These are phyloP conservation scores for Elanoides forficatus DNA, from an alignment of 2,113 vertebrate genomes.

Conservation along the genomic window DNA sequence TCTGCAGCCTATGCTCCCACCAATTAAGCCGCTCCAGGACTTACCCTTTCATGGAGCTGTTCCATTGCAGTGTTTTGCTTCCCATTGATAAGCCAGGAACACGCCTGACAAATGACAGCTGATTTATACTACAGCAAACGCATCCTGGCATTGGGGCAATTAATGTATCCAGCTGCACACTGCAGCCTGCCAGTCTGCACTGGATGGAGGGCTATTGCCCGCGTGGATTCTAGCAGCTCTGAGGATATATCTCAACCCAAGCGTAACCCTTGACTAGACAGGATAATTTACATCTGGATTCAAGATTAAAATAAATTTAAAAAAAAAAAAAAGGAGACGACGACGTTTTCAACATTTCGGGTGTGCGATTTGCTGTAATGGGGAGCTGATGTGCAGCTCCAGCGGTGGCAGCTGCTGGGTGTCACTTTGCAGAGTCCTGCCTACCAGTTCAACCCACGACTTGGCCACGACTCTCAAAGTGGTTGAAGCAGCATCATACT, in stretches of 20 bases:
- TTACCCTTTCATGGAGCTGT: neutral
- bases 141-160: neutral
- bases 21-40: neutral
- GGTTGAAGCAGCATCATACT: neutral
- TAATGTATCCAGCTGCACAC: neutral
- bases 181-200: neutral
- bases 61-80: neutral
- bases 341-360: neutral
- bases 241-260: neutral
- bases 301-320: neutral
- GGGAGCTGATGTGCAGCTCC: neutral
- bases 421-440: neutral
- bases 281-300: neutral
- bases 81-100: neutral
- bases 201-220: rapidly evolving
- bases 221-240: neutral
- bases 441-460: neutral
- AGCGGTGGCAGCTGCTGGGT: neutral
- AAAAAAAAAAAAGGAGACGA: neutral
- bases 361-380: neutral
- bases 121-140: neutral
- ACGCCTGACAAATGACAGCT: neutral
- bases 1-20: neutral
- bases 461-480: neutral
- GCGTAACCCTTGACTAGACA: neutral